phyloP scores from a whole-genome alignment of 2,113 vertebrate genomes.

The Todiramphus chloris region DNA sequence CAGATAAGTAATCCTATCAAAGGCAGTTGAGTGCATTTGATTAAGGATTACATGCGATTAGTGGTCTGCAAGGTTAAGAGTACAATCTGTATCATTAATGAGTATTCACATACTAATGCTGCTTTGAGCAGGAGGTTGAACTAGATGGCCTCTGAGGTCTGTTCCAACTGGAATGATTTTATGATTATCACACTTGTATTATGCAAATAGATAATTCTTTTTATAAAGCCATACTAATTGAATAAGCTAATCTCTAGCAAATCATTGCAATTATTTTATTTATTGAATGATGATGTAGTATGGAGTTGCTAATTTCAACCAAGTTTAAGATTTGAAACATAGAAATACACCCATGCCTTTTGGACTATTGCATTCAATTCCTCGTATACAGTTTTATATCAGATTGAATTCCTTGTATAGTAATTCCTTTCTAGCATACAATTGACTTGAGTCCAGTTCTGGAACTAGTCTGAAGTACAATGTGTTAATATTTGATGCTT shows the following conservation, averaged over 20 bases:
- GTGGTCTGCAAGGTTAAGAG: constrained; percentile 6
- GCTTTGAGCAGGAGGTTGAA: constrained; percentile 5
- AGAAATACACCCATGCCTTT: background rate
- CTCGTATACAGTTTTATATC: background rate
- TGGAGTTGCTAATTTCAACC: background rate
- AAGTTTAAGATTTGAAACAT: background rate
- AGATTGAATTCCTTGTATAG: background rate
- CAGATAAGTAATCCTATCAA: constrained; percentile 46
- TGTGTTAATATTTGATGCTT: background rate
- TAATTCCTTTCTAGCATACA: background rate
- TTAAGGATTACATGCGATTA: constrained; percentile 30
- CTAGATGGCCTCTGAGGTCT: background rate
- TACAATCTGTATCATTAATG: background rate
- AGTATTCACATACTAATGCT: background rate
- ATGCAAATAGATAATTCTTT: background rate
- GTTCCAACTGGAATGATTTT: background rate
- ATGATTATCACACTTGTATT: background rate
- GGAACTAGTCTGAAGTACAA: background rate
- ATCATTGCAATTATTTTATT: background rate
- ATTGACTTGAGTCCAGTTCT: background rate
- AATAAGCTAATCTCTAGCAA: background rate
- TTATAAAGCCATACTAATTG: background rate
- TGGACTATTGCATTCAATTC: background rate
- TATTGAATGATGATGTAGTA: background rate
- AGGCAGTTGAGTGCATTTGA: constrained; percentile 36